A percentile compares a stretch with the other conserved stretches of the same genome.
These are phyloP conservation scores for Mechanitis mazaeus DNA, from an alignment of 2,888 invertebrate genomes.

Conservation along the genomic window DNA sequence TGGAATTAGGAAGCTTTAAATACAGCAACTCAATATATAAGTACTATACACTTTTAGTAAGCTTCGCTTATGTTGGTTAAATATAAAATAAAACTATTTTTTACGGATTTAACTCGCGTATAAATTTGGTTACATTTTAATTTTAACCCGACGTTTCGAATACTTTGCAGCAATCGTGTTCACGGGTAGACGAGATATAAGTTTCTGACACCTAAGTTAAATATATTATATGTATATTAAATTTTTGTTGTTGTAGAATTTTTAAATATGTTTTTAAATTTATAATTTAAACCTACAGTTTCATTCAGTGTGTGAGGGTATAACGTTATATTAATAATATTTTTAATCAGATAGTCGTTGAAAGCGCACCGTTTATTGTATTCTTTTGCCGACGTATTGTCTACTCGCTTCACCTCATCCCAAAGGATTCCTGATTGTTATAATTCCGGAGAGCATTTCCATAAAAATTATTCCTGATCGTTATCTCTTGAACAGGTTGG, in stretches of 20 bases:
- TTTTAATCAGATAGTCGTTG: conserved; percentile 44
- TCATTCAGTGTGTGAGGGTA: no score
- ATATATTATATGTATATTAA: no score
- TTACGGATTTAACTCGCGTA: no score
- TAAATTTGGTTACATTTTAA: no score
- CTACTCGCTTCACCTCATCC: conserved; percentile 70
- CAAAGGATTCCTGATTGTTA: conserved; percentile 73
- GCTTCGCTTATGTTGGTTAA: conserved; percentile 3
- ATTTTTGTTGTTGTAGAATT: no score
- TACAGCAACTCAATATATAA: not conserved
- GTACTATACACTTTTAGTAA: no score
- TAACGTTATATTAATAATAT: conserved; percentile 13
- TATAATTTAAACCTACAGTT: no score
- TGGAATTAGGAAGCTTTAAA: conserved; percentile 12
- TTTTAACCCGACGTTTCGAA: no score
- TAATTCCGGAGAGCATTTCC: conserved; percentile 73
- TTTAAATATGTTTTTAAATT: not conserved
- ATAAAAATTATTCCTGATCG: conserved; percentile 73
- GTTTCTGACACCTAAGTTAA: no score
- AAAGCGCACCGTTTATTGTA: conserved; percentile 38
- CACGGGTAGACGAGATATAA: no score
- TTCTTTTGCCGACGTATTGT: conserved; percentile 69
- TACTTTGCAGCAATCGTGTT: no score
- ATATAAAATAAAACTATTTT: not conserved
- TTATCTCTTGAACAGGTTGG: conserved; percentile 74